Percentiles rank a stretch among this genome's conserved stretches.
These are phyloP conservation scores for Archaeoteleia sp. DNA, from an alignment of 2,888 invertebrate species.

Conservation along the genomic window DNA sequence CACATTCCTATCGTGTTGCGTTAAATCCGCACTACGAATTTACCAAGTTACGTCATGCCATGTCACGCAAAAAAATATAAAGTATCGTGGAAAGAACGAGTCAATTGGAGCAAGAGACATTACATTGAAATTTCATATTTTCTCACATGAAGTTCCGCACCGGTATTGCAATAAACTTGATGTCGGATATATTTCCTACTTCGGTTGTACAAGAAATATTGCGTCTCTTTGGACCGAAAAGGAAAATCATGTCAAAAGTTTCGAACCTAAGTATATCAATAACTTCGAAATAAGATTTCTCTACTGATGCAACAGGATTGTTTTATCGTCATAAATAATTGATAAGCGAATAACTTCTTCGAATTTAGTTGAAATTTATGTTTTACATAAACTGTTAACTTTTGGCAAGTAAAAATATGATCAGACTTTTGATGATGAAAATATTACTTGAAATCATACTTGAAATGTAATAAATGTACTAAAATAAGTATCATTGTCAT, in stretches of 20 bases:
- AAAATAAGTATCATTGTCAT: no score
- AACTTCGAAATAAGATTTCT: neutral
- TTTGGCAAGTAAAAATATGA: no score
- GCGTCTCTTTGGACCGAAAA: neutral
- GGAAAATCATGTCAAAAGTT: slow-evolving; percentile 4
- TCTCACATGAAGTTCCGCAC: neutral
- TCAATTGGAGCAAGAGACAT: slow-evolving; percentile 1
- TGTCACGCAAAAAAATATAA: no score
- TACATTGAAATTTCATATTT: slow-evolving; percentile 16
- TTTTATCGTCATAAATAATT: neutral
- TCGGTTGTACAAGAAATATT: slow-evolving; percentile 12
- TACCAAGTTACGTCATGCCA: no score
- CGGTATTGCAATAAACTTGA: slow-evolving; percentile 8
- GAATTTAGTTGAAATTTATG: no score
- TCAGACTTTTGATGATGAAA: no score
- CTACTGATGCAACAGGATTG: neutral
- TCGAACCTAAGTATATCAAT: neutral
- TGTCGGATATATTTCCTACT: slow-evolving; percentile 8
- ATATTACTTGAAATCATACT: no score
- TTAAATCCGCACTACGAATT: no score
- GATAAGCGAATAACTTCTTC: no score
- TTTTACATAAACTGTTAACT: no score
- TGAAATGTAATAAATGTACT: no score
- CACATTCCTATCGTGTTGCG: no score
- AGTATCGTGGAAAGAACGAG: neutral